Evolutionary conservation across 2,888 invertebrate genomes (phyloP), one percentile per base, ranked within the genome.

Genomic region (Harpalus rubripes): DNA sequence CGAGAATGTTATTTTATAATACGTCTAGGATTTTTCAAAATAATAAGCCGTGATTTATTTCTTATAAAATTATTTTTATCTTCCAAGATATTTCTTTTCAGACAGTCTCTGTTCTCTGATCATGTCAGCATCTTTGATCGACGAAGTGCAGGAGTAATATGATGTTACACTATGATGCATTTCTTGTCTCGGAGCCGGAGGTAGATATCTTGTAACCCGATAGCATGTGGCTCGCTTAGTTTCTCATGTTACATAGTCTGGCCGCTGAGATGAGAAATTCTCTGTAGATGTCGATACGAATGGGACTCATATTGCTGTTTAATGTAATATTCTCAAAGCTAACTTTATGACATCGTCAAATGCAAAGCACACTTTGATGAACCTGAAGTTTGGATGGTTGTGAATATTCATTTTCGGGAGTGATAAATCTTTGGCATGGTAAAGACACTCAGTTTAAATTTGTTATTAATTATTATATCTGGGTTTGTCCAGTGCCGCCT

Each of bases 101-200:
- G 0, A 1, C 32, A 10, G 6, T 2, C 26, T 26, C 12, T 22
- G 7, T 7, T 22, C 18, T 63, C 63, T n/a, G 63, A 63, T 63
- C 63, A 63, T 8, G 63, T 63, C 63, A 63, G 12, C 22, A 7
- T 1, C 63, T 63, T 63, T 63, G 63, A 63, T 63, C 63, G 26
- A 63, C 63, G 22, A 63, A 26, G 63, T 63, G 63, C 63, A 26
- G 12, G 8, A 32, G 63, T 3, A n/a, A 63, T 63, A 63, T 26
- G 63, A 63, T 5, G 63, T 22, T 22, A 63, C n/a, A 32, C 26
- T 22, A 63, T 61, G 63, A 63, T 63, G 63, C 63, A 63, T 63
- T 63, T 61, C 63, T 63, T 26, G 26, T 26, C 63, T 12, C 8
- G 12, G 26, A 32, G 32, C 5, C 8, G 12, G 26, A 63, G 26